A percentile compares a stretch with the other conserved stretches of the same genome.
Evolutionary conservation across 2,797 vertebrate species (phyloP).

Genomic region (Sciurus carolinensis): DNA sequence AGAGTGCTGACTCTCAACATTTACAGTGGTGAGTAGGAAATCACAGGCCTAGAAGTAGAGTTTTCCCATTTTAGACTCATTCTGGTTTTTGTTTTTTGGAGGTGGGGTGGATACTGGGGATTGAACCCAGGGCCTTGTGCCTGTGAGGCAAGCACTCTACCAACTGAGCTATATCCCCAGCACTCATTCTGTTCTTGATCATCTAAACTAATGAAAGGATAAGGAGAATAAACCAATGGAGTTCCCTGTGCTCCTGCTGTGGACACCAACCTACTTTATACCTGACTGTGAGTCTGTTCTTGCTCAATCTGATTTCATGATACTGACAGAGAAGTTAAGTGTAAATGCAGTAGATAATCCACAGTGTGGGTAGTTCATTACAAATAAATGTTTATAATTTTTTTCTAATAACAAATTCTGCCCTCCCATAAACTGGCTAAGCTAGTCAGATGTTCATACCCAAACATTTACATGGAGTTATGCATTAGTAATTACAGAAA

Average conservation of each 20-base stretch:
- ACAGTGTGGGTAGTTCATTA: not conserved
- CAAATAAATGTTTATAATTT: not conserved
- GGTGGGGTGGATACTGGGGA: too few species aligned
- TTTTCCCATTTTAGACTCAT: not conserved
- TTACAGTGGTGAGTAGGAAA: slow-evolving; percentile 69
- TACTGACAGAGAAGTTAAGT: not conserved
- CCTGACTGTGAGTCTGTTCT: slow-evolving; percentile 2
- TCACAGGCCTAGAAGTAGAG: not conserved
- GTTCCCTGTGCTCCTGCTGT: not conserved
- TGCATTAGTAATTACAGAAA: slow-evolving; percentile 52
- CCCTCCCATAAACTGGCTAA: slow-evolving; percentile 30
- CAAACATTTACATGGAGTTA: slow-evolving; percentile 12
- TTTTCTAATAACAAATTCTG: slow-evolving; percentile 50
- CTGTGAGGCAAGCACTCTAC: too few species aligned
- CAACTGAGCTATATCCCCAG: too few species aligned
- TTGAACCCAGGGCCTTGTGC: too few species aligned
- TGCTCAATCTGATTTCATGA: slow-evolving; percentile 40
- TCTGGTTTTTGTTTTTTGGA: not conserved
- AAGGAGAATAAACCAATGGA: not conserved
- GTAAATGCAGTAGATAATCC: not conserved
- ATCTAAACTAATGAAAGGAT: slow-evolving; percentile 25
- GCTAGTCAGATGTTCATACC: not conserved
- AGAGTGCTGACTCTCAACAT: not conserved
- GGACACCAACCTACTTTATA: not conserved
- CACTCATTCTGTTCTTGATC: not conserved